Percentiles rank a stretch among this genome's conserved stretches.
Conservation (phyloP, 1,140 invertebrate species). For the Drosophila azteca region DNA sequence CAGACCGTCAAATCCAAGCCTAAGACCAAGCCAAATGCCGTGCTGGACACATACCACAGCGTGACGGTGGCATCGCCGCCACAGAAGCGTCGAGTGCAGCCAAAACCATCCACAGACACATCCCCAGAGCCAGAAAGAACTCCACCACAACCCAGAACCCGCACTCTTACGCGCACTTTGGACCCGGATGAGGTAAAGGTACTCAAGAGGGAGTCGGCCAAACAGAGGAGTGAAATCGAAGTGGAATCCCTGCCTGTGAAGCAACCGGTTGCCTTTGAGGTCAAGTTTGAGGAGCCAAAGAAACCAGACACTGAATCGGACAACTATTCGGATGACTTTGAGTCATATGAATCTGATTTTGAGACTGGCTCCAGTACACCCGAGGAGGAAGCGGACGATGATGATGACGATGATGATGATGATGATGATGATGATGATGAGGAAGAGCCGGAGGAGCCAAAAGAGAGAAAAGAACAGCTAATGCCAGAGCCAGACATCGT, state of each 20-base stretch:
- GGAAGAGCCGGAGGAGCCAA: conserved; percentile 29
- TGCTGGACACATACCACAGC: conserved; percentile 78
- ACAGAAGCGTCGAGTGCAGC: conserved; percentile 53
- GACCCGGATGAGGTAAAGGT: conserved; percentile 76
- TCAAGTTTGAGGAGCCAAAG: conserved; percentile 62
- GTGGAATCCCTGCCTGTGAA: conserved; percentile 25
- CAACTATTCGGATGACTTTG: conserved; percentile 85
- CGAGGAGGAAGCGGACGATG: conserved; percentile 45
- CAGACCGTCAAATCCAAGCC: conserved; percentile 23
- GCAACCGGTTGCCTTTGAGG: conserved; percentile 75
- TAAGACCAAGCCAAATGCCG: conserved; percentile 69
- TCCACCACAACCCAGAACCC: conserved; percentile 32
- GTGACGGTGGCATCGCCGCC: conserved; percentile 83
- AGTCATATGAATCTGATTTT: conserved; percentile 86
- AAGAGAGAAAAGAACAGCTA: no score
- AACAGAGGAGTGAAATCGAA: conserved; percentile 53
- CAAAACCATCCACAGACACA: conserved; percentile 35
- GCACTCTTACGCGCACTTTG: conserved; percentile 68
- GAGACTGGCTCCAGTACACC: conserved; percentile 78
- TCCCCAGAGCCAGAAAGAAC: conserved; percentile 1
- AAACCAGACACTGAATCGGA: conserved; percentile 48
- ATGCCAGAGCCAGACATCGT: no score
- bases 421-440: conserved; percentile 11
- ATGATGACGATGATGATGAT: conserved; percentile 15
- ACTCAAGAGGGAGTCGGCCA: conserved; percentile 67